These are phyloP conservation scores for Silurus glanis DNA, from an alignment of 2,113 vertebrate genomes.

Conservation along the genomic window DNA sequence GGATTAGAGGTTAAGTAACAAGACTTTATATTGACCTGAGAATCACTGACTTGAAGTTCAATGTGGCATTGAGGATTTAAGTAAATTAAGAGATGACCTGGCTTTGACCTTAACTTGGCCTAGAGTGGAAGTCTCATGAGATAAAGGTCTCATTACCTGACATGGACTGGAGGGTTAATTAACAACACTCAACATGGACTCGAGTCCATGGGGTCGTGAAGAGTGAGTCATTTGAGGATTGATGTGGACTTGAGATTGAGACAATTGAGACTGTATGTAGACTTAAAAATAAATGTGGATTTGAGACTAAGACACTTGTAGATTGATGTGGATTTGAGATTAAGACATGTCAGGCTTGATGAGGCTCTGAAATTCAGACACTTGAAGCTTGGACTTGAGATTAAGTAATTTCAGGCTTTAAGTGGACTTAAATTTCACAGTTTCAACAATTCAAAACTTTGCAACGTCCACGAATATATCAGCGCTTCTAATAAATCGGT, in stretches of 20 bases:
- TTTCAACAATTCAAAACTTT: not conserved
- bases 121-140: too few relatives aligned
- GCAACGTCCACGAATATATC: too few relatives aligned
- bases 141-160: too few relatives aligned
- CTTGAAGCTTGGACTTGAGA: too few relatives aligned
- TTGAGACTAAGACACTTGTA: not conserved
- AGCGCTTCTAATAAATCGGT: constrained; percentile 48
- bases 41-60: too few relatives aligned
- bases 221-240: not conserved
- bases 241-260: not conserved
- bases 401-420: not conserved
- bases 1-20: too few relatives aligned
- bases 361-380: not conserved
- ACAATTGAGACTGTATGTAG: not conserved
- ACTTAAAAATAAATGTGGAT: not conserved
- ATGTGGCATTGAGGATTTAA: too few relatives aligned
- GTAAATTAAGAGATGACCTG: too few relatives aligned
- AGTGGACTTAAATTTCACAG: not conserved
- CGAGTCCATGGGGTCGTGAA: too few relatives aligned
- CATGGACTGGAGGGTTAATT: not conserved
- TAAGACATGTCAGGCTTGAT: not conserved
- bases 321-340: too few relatives aligned
- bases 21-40: not conserved
- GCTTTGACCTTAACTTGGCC: too few relatives aligned
- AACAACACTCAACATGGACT: not conserved